phyloP scores from a whole-genome alignment of 2,113 vertebrate genomes.

The Albula glossodonta region DNA sequence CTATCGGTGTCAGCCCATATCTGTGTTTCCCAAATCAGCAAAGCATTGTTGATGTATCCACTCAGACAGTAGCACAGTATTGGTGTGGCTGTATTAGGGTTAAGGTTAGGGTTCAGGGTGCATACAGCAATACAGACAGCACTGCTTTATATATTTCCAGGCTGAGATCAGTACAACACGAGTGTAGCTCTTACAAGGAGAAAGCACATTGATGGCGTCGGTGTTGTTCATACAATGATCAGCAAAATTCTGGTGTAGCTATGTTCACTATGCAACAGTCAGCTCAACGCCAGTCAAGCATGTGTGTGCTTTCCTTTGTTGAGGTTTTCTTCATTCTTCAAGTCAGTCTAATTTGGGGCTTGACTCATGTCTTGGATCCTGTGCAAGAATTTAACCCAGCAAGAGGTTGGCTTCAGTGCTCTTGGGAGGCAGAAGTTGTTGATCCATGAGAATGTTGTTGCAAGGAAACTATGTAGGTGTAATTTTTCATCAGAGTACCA shows the following conservation, averaged over 20 bases:
- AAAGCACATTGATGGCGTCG: too few species aligned
- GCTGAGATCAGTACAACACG: neutral
- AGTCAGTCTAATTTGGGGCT: neutral
- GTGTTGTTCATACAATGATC: too few species aligned
- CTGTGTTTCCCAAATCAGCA: too few species aligned
- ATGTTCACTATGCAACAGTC: neutral
- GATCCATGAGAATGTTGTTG: neutral
- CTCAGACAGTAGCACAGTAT: neutral
- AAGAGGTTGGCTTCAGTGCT: neutral
- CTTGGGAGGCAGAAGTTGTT: neutral
- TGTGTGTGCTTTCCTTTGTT: neutral
- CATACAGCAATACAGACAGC: neutral
- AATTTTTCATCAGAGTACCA: neutral
- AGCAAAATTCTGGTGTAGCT: too few species aligned
- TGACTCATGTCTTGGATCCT: neutral
- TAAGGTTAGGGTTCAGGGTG: too few species aligned
- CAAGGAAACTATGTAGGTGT: neutral
- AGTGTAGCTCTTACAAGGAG: neutral
- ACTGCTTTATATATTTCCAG: too few species aligned
- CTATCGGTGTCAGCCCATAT: too few species aligned
- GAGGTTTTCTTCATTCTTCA: neutral
- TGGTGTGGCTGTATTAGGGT: neutral
- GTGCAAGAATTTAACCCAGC: neutral
- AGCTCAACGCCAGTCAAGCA: neutral
- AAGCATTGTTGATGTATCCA: too few species aligned